phyloP scores from a whole-genome alignment of 2,113 vertebrate genomes.

The Microcebus jonahi region DNA sequence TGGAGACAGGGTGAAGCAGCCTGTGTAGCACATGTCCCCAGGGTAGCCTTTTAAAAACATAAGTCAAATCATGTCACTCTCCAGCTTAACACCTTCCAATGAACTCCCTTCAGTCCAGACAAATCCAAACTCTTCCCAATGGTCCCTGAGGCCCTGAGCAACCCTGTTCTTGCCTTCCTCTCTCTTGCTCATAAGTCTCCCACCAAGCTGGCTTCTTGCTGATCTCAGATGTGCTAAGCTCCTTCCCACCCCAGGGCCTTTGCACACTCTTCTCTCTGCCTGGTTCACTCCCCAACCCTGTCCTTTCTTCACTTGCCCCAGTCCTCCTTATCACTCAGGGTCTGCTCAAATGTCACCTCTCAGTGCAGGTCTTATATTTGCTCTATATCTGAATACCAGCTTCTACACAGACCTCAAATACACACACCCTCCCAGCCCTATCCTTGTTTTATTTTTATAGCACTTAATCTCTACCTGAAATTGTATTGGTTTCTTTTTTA shows the following conservation, averaged over 20 bases:
- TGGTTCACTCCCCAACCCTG: neutral
- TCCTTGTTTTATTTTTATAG: neutral
- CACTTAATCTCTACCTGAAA: neutral
- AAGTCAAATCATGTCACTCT: neutral
- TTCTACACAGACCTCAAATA: neutral
- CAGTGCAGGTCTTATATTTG: neutral
- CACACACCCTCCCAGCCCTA: neutral
- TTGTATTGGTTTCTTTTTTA: neutral
- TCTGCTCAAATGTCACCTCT: neutral
- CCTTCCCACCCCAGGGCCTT: neutral
- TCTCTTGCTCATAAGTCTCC: neutral
- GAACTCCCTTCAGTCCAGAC: neutral
- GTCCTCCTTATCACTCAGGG: neutral
- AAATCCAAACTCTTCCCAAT: neutral
- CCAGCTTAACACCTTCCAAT: neutral
- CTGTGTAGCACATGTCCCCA: neutral
- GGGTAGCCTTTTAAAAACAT: neutral
- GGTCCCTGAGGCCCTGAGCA: neutral
- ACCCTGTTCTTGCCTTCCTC: neutral
- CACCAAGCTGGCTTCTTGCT: neutral
- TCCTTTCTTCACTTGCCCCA: neutral
- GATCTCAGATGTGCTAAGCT: neutral
- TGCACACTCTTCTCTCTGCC: neutral
- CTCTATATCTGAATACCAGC: neutral
- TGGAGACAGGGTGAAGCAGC: neutral